A percentile compares a stretch with the other conserved stretches of the same genome.
Conservation (phyloP, 2,113 vertebrate genomes). For the Dicentrarchus labrax region DNA sequence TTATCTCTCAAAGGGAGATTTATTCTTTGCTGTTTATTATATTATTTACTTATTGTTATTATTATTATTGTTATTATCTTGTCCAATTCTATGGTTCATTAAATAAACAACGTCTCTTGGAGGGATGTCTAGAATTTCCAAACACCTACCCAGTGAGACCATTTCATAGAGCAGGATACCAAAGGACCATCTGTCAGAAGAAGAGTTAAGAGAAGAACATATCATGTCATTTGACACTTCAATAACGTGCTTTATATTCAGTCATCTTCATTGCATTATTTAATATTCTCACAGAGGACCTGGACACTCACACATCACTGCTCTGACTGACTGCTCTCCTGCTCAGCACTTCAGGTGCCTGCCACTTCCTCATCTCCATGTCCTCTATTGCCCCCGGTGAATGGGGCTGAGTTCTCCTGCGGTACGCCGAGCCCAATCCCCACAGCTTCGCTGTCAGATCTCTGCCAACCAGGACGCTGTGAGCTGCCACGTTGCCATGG, state of each 20-base stretch:
- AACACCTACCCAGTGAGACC: conserved; percentile 90
- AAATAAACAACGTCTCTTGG: not conserved
- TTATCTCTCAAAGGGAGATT: not conserved
- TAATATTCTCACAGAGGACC: not conserved
- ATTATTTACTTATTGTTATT: too few relatives aligned
- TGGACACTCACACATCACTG: conserved; percentile 88
- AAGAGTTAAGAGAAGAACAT: not conserved
- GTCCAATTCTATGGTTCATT: not conserved
- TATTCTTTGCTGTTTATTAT: not conserved
- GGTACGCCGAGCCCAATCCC: conserved; percentile 88
- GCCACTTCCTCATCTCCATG: conserved; percentile 90
- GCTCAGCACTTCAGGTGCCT: conserved; percentile 90
- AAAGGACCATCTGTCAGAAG: conserved; percentile 91
- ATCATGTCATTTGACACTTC: not conserved
- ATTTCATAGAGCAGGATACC: conserved; percentile 95
- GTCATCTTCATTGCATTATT: not conserved
- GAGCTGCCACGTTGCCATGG: conserved; percentile 91
- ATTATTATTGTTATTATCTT: too few relatives aligned
- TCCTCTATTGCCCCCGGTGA: conserved; percentile 27
- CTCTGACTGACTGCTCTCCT: conserved; percentile 75
- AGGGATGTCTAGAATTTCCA: not conserved
- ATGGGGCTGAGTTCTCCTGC: conserved; percentile 41
- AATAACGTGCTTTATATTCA: not conserved
- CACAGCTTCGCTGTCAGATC: conserved; percentile 91
- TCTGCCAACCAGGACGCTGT: conserved; percentile 88